Evolutionary conservation across 2,888 invertebrate species (phyloP).

Genomic region (Spilosoma lubricipeda): DNA sequence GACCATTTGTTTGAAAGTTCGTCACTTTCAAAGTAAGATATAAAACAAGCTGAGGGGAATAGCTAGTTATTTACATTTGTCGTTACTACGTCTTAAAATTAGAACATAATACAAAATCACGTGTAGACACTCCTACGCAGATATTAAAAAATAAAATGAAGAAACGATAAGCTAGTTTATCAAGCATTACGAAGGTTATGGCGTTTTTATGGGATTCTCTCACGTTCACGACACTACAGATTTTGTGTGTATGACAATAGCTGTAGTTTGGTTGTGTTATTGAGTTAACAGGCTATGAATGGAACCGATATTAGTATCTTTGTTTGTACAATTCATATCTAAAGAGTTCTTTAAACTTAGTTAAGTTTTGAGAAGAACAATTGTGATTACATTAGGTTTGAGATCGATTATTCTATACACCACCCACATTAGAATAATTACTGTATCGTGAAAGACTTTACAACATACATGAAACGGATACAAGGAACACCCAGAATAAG

Average conservation of each 20-base stretch:
- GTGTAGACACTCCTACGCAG: conserved; percentile 26
- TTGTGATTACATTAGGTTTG: background rate
- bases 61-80: background rate
- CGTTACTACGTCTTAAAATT: background rate
- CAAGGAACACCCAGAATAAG: too few species aligned
- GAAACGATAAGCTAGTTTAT: conserved; percentile 26
- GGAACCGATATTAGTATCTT: background rate
- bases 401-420: background rate
- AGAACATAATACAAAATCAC: background rate
- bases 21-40: too few species aligned
- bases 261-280: conserved; percentile 7
- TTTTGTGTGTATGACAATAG: conserved; percentile 16
- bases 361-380: background rate
- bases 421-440: too few species aligned
- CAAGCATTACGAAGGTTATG: conserved; percentile 28
- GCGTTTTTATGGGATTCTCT: conserved; percentile 28
- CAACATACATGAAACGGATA: too few species aligned
- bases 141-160: conserved; percentile 26
- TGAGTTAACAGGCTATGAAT: conserved; percentile 2
- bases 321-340: background rate
- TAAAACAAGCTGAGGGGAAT: background rate
- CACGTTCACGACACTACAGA: conserved; percentile 24
- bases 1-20: too few species aligned
- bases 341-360: too few species aligned
- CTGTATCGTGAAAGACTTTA: too few species aligned